Evolutionary conservation across 2,888 invertebrate genomes (phyloP), one percentile per base, ranked within the genome.

Genomic region (Callimorpha dominula): DNA sequence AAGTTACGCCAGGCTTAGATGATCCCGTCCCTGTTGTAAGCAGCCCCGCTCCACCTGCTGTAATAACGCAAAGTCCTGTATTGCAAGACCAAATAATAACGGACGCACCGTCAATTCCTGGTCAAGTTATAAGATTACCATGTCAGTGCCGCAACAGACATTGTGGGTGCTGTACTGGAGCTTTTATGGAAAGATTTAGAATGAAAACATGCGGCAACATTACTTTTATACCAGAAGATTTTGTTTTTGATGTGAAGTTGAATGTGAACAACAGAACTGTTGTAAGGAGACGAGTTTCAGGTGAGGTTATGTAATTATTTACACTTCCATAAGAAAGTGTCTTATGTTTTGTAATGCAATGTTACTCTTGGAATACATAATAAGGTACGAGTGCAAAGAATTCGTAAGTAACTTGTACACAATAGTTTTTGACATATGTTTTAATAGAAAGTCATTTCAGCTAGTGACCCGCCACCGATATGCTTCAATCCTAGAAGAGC

Each of bases 131-230:
- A 43, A 91, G 96, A 81, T 96, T 96, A 77, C 97, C 97, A 0
- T 97, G 97, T 87, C 91, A 95, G 0, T 97, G 97, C 86, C 90
- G 90, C 0, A 89, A 90, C 49, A 96, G 97, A 31, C 93, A 97
- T 85, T 97, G 97, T 87, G 96, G 96, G 14, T 97, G 97, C 84
- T 97, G 97, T 84, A 97, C 97, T 3, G 97, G 97, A 20, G 94
- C 97, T 71, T 91, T 97, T 67, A 89, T 97, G 81, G 96, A 96
- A 74, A 92, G 96, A 62, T 96, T 97, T 83, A 96, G 96, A 78
- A 97, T 97, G 94, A 97, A 97, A 87, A 97, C 97, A 40, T 98
- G 98, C 89, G 96, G 97, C 63, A 98, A 98, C 87, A 95, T 98
- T 43, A 96, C 97, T 15, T 98, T 98, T 87, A 96, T 97, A 40